A percentile compares a stretch with the other conserved stretches of the same genome.
These are phyloP conservation scores for Hoplostethus mediterraneus DNA, from an alignment of 2,797 vertebrate species.

Conservation along the genomic window DNA sequence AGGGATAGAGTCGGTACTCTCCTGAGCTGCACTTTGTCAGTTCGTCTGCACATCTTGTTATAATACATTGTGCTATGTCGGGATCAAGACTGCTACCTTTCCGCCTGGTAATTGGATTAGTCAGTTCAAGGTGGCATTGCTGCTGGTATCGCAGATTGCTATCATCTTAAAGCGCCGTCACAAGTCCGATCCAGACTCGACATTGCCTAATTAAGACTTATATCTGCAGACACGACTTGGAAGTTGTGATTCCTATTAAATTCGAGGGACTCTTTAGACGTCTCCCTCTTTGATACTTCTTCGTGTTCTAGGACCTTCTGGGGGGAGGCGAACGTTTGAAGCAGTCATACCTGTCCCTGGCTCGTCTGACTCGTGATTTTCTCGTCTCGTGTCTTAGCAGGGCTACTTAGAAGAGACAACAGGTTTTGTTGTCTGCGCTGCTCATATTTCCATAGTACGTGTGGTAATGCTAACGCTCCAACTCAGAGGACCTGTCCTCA, in stretches of 20 bases:
- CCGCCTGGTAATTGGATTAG: constrained; percentile 38
- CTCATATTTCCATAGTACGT: constrained; percentile 42
- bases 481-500: constrained; percentile 36
- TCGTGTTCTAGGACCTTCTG: constrained; percentile 9
- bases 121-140: constrained; percentile 26
- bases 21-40: constrained; percentile 2
- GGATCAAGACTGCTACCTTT: constrained; percentile 15
- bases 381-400: constrained; percentile 19
- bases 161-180: constrained; percentile 34
- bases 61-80: constrained; percentile 10
- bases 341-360: constrained; percentile 14
- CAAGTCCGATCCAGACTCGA: constrained; percentile 23
- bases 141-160: constrained; percentile 24
- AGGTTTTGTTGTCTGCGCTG: constrained; percentile 24
- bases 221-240: constrained; percentile 15
- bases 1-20: background rate
- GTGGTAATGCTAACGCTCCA: constrained; percentile 34
- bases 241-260: constrained; percentile 5
- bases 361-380: constrained; percentile 6
- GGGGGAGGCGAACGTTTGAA: constrained; percentile 21
- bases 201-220: constrained; percentile 29
- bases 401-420: constrained; percentile 23
- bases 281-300: constrained; percentile 29
- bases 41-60: background rate
- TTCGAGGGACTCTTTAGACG: background rate